These are phyloP conservation scores for Xestia ashworthii DNA, from an alignment of 2,888 invertebrate species.

Conservation along the genomic window DNA sequence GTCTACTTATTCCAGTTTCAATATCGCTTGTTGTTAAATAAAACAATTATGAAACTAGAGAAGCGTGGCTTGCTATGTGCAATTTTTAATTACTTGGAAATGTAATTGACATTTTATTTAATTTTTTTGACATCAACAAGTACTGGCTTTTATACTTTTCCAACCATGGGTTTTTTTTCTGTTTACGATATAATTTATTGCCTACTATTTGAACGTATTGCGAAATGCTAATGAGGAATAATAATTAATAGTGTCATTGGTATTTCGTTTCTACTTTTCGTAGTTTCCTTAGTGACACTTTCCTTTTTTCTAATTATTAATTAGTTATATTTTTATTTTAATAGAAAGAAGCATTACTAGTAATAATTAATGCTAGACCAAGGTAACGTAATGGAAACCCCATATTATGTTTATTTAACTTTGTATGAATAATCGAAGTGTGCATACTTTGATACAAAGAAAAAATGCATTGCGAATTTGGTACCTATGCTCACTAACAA, in stretches of 20 bases:
- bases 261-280: background rate
- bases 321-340: background rate
- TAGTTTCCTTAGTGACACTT: background rate
- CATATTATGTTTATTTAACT: background rate
- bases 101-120: conserved; percentile 31
- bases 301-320: background rate
- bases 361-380: background rate
- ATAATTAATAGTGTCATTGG: background rate
- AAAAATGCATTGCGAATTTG: conserved; percentile 49
- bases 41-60: conserved; percentile 65
- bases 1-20: conserved; percentile 70
- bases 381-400: background rate
- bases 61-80: conserved; percentile 38
- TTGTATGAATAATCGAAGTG: background rate
- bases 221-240: background rate
- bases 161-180: background rate
- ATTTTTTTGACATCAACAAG: no score
- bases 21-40: conserved; percentile 60
- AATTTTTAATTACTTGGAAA: conserved; percentile 44
- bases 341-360: background rate
- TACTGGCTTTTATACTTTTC: conserved; percentile 1
- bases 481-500: conserved; percentile 58
- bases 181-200: background rate
- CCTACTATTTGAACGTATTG: background rate
- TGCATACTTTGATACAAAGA: background rate